A percentile compares a stretch with the other conserved stretches of the same genome.
These are phyloP conservation scores for Zelleria hepariella DNA, from an alignment of 2,888 invertebrate species.

Conservation along the genomic window DNA sequence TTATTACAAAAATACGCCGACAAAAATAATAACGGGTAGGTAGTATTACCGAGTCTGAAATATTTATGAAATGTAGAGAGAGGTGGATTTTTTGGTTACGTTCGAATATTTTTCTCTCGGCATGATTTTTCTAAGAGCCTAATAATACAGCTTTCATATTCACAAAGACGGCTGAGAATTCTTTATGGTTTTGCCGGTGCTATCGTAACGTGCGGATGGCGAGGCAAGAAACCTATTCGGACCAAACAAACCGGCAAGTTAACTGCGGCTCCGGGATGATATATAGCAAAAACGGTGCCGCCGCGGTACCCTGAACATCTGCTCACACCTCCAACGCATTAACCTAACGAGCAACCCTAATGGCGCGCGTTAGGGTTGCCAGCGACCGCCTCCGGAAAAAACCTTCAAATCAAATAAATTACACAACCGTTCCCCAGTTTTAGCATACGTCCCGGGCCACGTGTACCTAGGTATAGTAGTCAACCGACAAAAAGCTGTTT, in stretches of 20 bases:
- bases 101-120: background rate
- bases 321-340: slow-evolving; percentile 61
- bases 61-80: background rate
- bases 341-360: slow-evolving; percentile 67
- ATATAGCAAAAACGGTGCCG: slow-evolving; percentile 52
- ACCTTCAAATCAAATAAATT: slow-evolving; percentile 59
- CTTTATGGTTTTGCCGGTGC: background rate
- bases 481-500: slow-evolving; percentile 49
- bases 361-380: slow-evolving; percentile 54
- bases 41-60: background rate
- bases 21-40: background rate
- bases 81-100: background rate
- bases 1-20: background rate
- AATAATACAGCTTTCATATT: background rate
- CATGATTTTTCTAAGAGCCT: background rate
- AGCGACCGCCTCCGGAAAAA: slow-evolving; percentile 26
- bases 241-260: slow-evolving; percentile 13
- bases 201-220: background rate
- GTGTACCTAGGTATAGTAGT: slow-evolving; percentile 44
- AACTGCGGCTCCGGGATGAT: slow-evolving; percentile 44
- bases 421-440: slow-evolving; percentile 42
- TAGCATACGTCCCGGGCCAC: slow-evolving; percentile 35
- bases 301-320: slow-evolving; percentile 41
- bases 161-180: background rate
- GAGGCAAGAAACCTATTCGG: slow-evolving; percentile 3